Evolutionary conservation across 1,140 invertebrate genomes (phyloP).

Genomic region (Solen grandis): DNA sequence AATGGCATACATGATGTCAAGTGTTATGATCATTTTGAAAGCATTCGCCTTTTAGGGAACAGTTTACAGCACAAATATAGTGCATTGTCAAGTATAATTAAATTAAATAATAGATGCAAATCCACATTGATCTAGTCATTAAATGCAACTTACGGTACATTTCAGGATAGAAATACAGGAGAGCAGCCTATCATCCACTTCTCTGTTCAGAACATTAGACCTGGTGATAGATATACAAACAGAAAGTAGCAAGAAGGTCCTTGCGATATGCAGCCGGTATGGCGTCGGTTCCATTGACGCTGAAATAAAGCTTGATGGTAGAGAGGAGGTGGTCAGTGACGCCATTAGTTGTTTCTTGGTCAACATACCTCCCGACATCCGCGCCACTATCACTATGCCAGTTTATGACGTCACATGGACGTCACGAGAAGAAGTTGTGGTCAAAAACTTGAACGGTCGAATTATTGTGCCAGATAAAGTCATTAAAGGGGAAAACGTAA

Average conservation of each 20-base stretch:
- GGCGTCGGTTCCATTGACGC: neutral
- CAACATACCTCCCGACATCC: neutral
- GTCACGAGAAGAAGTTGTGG: conserved; percentile 21
- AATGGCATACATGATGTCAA: too few species aligned
- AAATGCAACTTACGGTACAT: too few species aligned
- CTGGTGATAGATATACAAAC: neutral
- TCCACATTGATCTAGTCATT: too few species aligned
- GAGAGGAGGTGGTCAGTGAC: conserved; percentile 36
- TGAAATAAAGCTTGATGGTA: neutral
- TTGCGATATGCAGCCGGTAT: neutral
- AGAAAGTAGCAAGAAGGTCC: neutral
- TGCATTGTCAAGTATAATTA: too few species aligned
- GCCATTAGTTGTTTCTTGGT: conserved; percentile 10
- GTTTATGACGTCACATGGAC: conserved; percentile 8
- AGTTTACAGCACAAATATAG: too few species aligned
- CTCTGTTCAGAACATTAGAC: neutral
- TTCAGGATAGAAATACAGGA: neutral
- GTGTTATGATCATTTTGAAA: too few species aligned
- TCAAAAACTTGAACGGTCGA: neutral
- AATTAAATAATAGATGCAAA: too few species aligned
- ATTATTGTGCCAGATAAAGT: neutral
- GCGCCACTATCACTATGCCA: neutral
- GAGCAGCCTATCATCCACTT: neutral
- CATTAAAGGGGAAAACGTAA: conserved; percentile 14
- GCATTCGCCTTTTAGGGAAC: too few species aligned